Percentiles rank a stretch among this genome's conserved stretches.
Conservation (phyloP, 2,797 vertebrate genomes). For the Takifugu ocellatus region DNA sequence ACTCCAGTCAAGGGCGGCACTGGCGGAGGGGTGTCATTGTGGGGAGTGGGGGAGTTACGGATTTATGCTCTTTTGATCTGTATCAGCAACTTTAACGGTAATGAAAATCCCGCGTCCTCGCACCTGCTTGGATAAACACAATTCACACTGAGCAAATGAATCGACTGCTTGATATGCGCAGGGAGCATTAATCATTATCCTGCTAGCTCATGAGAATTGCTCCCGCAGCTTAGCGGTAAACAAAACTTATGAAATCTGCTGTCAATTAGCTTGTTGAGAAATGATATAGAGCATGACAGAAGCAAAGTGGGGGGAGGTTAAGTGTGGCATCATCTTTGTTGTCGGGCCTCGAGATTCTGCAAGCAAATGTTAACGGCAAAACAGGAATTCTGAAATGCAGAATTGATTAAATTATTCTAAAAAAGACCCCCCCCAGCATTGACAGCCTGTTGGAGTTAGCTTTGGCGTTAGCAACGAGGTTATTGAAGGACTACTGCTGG, state of each 20-base stretch:
- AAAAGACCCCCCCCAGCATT: no score
- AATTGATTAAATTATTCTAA: constrained; percentile 1
- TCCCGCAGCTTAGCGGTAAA: constrained; percentile 50
- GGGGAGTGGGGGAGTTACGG: background rate
- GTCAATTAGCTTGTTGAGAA: constrained; percentile 58
- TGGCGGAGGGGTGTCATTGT: background rate
- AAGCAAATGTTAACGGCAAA: constrained; percentile 12
- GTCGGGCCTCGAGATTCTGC: background rate
- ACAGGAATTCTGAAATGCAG: constrained; percentile 14
- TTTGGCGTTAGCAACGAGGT: no score
- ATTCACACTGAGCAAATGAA: constrained; percentile 49
- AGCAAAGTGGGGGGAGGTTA: constrained; percentile 24
- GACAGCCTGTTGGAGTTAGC: no score
- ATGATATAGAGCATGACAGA: constrained; percentile 12
- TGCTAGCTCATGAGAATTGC: constrained; percentile 50
- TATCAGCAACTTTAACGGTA: constrained; percentile 51
- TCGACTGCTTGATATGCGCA: constrained; percentile 52
- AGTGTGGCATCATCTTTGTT: constrained; percentile 24
- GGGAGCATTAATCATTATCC: constrained; percentile 54
- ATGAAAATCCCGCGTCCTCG: constrained; percentile 30
- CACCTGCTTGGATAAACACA: constrained; percentile 45
- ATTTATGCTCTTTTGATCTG: constrained; percentile 46
- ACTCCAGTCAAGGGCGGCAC: background rate
- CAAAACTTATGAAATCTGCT: constrained; percentile 57
- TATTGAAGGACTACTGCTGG: no score